A percentile compares a stretch with the other conserved stretches of the same genome.
These are phyloP conservation scores for Ramphastos sulfuratus DNA, from an alignment of 2,113 vertebrate genomes.

Conservation along the genomic window DNA sequence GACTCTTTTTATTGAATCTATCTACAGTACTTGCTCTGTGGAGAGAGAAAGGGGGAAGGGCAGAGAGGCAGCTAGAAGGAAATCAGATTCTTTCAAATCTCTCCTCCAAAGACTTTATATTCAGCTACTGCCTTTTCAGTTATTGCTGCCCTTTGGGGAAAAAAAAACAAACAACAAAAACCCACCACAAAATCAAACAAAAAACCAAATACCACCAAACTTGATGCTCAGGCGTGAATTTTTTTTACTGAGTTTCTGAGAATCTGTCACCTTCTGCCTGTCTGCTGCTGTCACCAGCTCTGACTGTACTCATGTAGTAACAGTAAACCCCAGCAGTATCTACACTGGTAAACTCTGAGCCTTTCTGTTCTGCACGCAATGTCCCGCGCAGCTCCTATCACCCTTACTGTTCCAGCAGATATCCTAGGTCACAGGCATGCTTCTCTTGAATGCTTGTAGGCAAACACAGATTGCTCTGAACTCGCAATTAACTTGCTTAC, in stretches of 20 bases:
- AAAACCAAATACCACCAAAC: too few relatives aligned
- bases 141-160: neutral
- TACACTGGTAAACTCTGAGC: too few relatives aligned
- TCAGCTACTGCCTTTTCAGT: neutral
- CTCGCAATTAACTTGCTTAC: neutral
- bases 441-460: neutral
- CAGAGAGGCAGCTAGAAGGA: neutral
- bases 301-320: neutral
- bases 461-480: neutral
- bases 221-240: neutral
- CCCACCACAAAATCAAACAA: neutral
- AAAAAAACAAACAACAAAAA: neutral
- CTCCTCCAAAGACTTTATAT: neutral
- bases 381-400: neutral
- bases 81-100: neutral
- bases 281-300: too few relatives aligned
- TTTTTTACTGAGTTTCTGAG: neutral
- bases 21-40: neutral
- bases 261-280: neutral
- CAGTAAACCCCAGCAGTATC: neutral
- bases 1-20: neutral
- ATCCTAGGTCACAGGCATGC: rapidly evolving
- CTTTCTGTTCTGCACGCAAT: neutral
- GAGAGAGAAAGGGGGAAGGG: neutral
- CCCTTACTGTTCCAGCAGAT: neutral